Percentiles rank a stretch among this genome's conserved stretches.
phyloP scores from a whole-genome alignment of 2,888 invertebrate species.

The Pilophorus perplexus region DNA sequence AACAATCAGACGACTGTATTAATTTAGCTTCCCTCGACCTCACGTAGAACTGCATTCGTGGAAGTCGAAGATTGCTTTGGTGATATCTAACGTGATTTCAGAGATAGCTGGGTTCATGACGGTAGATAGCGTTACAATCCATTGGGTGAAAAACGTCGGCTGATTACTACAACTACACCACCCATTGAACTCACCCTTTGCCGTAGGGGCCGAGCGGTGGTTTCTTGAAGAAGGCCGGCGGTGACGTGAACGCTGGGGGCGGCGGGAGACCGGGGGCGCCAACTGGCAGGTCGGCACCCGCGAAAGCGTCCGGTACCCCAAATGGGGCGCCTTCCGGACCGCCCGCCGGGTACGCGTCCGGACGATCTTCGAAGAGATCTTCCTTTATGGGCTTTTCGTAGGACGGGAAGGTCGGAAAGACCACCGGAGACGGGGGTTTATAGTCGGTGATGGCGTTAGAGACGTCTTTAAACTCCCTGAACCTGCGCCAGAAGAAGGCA shows the following conservation, averaged over 20 bases:
- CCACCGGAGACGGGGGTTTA: conserved; percentile 18
- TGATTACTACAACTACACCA: too few relatives aligned
- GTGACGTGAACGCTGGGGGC: conserved; percentile 27
- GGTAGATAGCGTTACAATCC: too few relatives aligned
- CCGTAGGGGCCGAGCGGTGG: neutral
- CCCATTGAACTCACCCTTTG: conserved; percentile 25
- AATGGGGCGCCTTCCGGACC: neutral
- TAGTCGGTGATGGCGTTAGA: conserved; percentile 33
- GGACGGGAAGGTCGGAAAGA: conserved; percentile 9
- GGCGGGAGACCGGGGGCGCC: conserved; percentile 4
- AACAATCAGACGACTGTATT: too few relatives aligned
- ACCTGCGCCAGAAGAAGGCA: conserved; percentile 7
- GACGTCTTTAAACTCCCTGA: conserved; percentile 21
- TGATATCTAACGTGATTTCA: too few relatives aligned
- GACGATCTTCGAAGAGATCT: conserved; percentile 19
- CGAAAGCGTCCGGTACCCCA: conserved; percentile 1
- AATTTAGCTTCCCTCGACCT: too few relatives aligned
- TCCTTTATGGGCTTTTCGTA: conserved; percentile 28
- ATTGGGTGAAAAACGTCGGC: too few relatives aligned
- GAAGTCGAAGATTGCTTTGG: too few relatives aligned
- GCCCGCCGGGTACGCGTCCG: conserved; percentile 9
- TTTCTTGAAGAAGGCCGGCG: conserved; percentile 14
- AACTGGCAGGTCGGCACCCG: neutral
- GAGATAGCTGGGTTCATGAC: too few relatives aligned
- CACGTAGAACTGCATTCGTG: too few relatives aligned